Conservation (phyloP, 2,888 invertebrate genomes). For the Drosophila neonasuta region DNA sequence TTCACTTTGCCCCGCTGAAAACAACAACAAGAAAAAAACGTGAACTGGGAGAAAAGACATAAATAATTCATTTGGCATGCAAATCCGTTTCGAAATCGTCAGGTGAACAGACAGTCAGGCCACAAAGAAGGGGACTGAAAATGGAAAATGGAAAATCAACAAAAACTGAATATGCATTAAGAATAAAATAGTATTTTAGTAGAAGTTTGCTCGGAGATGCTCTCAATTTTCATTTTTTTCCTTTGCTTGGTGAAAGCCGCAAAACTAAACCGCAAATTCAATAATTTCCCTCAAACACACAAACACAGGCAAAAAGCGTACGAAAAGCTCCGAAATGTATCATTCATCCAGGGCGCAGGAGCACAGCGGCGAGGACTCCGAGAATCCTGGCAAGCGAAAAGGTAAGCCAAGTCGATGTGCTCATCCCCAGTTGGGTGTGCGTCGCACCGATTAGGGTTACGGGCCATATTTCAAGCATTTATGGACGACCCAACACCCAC, state of each 20-base stretch:
- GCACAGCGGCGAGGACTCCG: conserved; percentile 81
- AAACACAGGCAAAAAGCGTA: conserved; percentile 79
- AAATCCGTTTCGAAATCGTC: conserved; percentile 76
- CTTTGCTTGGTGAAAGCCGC: conserved; percentile 14
- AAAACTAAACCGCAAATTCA: conserved; percentile 53
- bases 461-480: conserved; percentile 72
- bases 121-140: conserved; percentile 6
- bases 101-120: conserved; percentile 42
- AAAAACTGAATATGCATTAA: conserved; percentile 69
- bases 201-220: conserved; percentile 38
- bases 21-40: conserved; percentile 37
- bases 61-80: conserved; percentile 79
- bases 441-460: conserved; percentile 72
- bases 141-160: conserved; percentile 54
- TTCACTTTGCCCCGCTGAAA: conserved; percentile 55
- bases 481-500: conserved; percentile 32
- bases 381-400: conserved; percentile 82
- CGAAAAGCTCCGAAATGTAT: conserved; percentile 81
- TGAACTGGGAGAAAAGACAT: conserved; percentile 55
- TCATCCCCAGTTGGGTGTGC: conserved; percentile 45
- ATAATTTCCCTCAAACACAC: conserved; percentile 41
- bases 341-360: conserved; percentile 80
- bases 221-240: background rate
- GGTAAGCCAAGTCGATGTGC: conserved; percentile 72
- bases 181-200: conserved; percentile 38